Base-by-base conservation (phyloP, 2,113 vertebrate genomes). In the Rhabdomys dilectus region DNA sequence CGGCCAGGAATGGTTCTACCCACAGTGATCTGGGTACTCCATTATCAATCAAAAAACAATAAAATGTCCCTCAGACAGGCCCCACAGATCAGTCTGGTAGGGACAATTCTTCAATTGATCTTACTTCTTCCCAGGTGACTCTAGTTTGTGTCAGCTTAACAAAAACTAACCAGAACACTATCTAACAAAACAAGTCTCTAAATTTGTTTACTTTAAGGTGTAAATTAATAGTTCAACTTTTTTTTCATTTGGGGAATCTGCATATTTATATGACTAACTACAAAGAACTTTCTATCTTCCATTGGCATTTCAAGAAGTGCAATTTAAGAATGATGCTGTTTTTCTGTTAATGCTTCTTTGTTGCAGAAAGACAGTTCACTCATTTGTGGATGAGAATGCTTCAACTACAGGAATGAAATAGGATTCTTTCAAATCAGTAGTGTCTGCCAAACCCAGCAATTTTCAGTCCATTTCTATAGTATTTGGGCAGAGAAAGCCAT, bases 351-450 rank as follows among this genome's bases (percentile, higher is more conserved):
- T 19, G 53, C 42, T 92, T 36, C 36, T 89, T 84, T 93, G 12
- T 53, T 34, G 66, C 88, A 39, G 42, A 93, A 76, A 95, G 45
- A 82, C 91, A 93, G 70, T 82, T 16, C 34, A 72, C n/a, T 68
- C 48, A 81, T 86, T 94, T 90, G 92, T 56, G 53, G 51, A 96
- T 91, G 9, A 85, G 13, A 77, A 93, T 11, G 0, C 29, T 91
- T 94, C 70, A 72, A 34, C 45, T 72, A 62, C 72, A 60, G 19
- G 17, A 39, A 91, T 56, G 31, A 88, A 92, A 93, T 95, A 89
- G 22, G 91, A 92, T 93, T 87, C 85, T 53, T 93, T 95, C 96
- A 95, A 92, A 87, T 17, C 53, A 82, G 91, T 88, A 21, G 70
- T 21, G 1, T 80, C 62, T 92, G 45, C n/a, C 81, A 91, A 92